Evolutionary conservation across 2,113 vertebrate genomes (phyloP).

Genomic region (Serranochromis macrocephalus): DNA sequence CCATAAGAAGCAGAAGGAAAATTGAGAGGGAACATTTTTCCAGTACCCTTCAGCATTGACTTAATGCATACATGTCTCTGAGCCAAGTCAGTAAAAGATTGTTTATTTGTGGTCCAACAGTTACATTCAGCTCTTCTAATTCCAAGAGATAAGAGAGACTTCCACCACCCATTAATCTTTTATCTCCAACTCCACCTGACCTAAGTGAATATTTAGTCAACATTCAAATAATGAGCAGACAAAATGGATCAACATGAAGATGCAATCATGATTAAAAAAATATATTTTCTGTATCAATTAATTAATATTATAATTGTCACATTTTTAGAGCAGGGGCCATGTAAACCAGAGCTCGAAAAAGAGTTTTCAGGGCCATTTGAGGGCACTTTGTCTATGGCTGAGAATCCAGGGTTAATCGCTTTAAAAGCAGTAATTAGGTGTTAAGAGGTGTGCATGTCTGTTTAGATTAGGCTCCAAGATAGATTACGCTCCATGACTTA

Average conservation of each 20-base stretch:
- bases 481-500: slow-evolving; percentile 57
- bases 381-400: slow-evolving; percentile 53
- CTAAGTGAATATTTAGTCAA: slow-evolving; percentile 5
- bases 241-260: not conserved
- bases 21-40: not conserved
- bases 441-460: slow-evolving; percentile 67
- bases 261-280: not conserved
- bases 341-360: slow-evolving; percentile 26
- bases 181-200: not conserved
- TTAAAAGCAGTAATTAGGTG: slow-evolving; percentile 71
- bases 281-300: not conserved
- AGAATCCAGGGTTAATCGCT: slow-evolving; percentile 65
- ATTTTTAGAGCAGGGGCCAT: not conserved
- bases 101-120: not conserved
- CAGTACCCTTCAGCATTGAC: not conserved
- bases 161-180: not conserved
- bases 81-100: not conserved
- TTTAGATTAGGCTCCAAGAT: slow-evolving; percentile 58
- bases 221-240: not conserved
- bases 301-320: not conserved
- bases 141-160: not conserved
- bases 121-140: not conserved
- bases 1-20: not conserved
- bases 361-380: slow-evolving; percentile 27
- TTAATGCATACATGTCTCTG: not conserved